Evolutionary conservation across 2,113 vertebrate species (phyloP).

Genomic region (Psilopsiagon aurifrons): DNA sequence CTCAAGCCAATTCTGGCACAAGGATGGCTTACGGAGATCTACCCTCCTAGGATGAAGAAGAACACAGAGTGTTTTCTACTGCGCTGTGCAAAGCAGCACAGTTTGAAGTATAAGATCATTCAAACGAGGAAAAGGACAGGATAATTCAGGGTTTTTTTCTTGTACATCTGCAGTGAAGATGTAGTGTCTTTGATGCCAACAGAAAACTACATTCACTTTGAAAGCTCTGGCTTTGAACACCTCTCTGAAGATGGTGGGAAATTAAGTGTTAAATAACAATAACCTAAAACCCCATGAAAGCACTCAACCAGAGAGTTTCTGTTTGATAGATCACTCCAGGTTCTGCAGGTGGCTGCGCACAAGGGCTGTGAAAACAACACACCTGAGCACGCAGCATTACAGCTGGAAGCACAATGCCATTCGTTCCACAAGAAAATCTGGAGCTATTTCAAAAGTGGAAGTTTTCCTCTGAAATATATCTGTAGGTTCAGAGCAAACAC

Average conservation of each 20-base stretch:
- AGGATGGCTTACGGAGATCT: not conserved
- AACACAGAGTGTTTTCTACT: not conserved
- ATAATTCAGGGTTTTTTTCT: not conserved
- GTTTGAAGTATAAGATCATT: not conserved
- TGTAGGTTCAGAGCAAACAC: not conserved
- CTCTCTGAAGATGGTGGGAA: not conserved
- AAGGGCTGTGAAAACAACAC: not conserved
- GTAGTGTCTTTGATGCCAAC: not conserved
- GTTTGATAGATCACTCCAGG: not conserved
- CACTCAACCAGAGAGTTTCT: not conserved
- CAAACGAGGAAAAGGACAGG: not conserved
- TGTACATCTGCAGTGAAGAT: rapidly evolving
- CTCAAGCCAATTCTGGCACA: not conserved
- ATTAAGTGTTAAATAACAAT: not conserved
- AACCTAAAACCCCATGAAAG: not conserved
- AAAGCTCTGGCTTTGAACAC: not conserved
- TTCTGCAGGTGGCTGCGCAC: not conserved
- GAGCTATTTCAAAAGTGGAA: not conserved
- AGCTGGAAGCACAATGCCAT: not conserved
- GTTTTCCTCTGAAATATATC: not conserved
- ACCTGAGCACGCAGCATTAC: not conserved
- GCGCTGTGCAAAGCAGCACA: not conserved
- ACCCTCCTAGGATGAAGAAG: not conserved
- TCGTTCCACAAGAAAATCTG: not conserved
- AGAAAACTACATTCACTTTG: not conserved